These are phyloP conservation scores for Anagyrus pseudococci DNA, from an alignment of 2,888 invertebrate species.

Conservation along the genomic window DNA sequence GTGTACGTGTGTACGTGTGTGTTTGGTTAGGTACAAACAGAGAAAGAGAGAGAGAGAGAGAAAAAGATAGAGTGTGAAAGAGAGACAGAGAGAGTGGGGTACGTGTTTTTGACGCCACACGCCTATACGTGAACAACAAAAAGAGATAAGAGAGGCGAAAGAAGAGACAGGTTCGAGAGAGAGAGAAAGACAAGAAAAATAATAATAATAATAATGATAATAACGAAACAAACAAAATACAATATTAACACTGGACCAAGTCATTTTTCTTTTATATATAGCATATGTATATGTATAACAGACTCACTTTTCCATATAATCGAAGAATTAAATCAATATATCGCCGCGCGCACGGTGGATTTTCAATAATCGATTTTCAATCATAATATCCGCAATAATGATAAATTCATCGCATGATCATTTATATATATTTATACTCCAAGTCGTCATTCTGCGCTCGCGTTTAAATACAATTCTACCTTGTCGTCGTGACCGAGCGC, in stretches of 20 bases:
- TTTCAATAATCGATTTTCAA: no score
- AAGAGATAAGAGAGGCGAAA: no score
- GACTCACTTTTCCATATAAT: slow-evolving; percentile 38
- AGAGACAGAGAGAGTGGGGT: slow-evolving; percentile 4
- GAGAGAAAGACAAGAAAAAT: slow-evolving; percentile 23
- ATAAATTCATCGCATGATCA: slow-evolving; percentile 29
- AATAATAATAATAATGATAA: slow-evolving; percentile 44
- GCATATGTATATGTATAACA: slow-evolving; percentile 22
- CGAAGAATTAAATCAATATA: slow-evolving; percentile 20
- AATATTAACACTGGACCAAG: slow-evolving; percentile 62
- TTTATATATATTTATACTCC: background rate
- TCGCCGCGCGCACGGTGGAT: no score
- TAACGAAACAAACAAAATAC: slow-evolving; percentile 63
- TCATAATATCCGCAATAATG: slow-evolving; percentile 17
- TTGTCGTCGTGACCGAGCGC: slow-evolving; percentile 15
- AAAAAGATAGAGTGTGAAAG: slow-evolving; percentile 7
- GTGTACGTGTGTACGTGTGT: no score
- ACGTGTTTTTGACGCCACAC: slow-evolving; percentile 59
- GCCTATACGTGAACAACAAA: slow-evolving; percentile 60
- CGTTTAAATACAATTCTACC: slow-evolving; percentile 33
- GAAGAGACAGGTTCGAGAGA: no score
- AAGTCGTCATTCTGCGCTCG: slow-evolving; percentile 26
- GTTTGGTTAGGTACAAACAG: slow-evolving; percentile 52
- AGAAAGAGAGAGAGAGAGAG: slow-evolving; percentile 20
- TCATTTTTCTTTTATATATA: no score